Percentiles rank a stretch among this genome's conserved stretches.
Evolutionary conservation across 2,797 vertebrate genomes (phyloP).

Genomic region (Echiichthys vipera): DNA sequence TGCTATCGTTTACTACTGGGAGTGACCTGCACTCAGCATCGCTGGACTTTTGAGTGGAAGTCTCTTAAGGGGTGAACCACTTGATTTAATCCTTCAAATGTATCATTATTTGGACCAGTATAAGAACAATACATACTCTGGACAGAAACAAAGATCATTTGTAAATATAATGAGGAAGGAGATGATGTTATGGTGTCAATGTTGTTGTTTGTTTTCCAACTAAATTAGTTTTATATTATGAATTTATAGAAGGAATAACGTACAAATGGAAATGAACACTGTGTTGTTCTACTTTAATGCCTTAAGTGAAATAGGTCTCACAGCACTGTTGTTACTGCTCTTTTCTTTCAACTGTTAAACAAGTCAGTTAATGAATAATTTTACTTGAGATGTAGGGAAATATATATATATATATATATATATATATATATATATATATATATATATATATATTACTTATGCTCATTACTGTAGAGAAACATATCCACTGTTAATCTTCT

Average conservation of each 20-base stretch:
- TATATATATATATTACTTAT: too few relatives aligned
- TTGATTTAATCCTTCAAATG: neutral
- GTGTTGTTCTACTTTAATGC: constrained; percentile 44
- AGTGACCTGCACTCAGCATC: constrained; percentile 6
- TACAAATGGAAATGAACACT: constrained; percentile 1
- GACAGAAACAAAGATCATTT: constrained; percentile 12
- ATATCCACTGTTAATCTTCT: constrained; percentile 14
- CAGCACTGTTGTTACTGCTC: constrained; percentile 1
- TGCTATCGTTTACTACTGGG: constrained; percentile 57
- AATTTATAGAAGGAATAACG: constrained; percentile 17
- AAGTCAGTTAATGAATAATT: constrained; percentile 10
- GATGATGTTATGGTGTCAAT: neutral
- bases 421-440: too few relatives aligned
- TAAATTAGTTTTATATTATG: constrained; percentile 36
- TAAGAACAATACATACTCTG: neutral
- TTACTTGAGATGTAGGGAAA: neutral
- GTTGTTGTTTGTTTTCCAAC: neutral
- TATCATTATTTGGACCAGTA: neutral
- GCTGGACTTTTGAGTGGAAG: constrained; percentile 6
- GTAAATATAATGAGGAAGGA: neutral
- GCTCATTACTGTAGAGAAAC: constrained; percentile 2
- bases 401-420: too few relatives aligned
- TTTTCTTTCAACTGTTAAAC: constrained; percentile 13
- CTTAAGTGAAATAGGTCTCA: constrained; percentile 52
- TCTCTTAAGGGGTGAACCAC: neutral